Base-by-base conservation (phyloP, 2,888 invertebrate genomes). In the Limnephilus rhombicus region DNA sequence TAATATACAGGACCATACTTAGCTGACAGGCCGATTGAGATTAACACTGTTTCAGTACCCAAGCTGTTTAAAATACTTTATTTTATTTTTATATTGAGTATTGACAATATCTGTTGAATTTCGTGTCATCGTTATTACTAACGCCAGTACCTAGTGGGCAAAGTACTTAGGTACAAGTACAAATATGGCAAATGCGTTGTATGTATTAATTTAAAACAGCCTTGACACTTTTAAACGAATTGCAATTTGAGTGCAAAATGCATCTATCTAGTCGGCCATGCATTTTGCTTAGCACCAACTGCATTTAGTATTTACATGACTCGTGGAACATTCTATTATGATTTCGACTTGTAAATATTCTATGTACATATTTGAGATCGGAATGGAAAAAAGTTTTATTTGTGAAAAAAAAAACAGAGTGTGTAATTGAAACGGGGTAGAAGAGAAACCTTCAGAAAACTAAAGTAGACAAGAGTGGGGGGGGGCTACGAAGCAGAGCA, bases 221-320 rank as follows among this genome's bases (percentile, higher is more conserved):
- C 91, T 91, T 91, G 91, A 91, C 91, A 91, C 91, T 91, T 91
- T 91, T 91, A 87, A 91, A 87, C 87, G 87, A 91, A 81, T 87
- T 91, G 91, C 91, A 91, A 87, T 91, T 91, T 82, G 80, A 89
- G 88, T 80, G 80, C 88, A 80, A 80, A 89, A 89, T 89, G 53
- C 87, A 87, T 87, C 87, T 87, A 85, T 85, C 37, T 85, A 41
- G 34, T 82, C 11, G 34, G 41, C 41, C 41, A 37, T 37, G 85
- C 41, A 41, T 85, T 34, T 31, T 37, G 85, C 24, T 37, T 68
- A 68, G 68, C 24, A 68, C 68, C 9, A 68, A 68, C 68, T 24
- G 24, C 68, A 49, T 49, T 49, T 24, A 24, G 68, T 68, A 68
- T 68, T 68, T 68, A 68, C 68, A n/a, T 68, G 68, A 68, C 24